Evolutionary conservation across 2,888 invertebrate species (phyloP).

Genomic region (Euclidia mi): DNA sequence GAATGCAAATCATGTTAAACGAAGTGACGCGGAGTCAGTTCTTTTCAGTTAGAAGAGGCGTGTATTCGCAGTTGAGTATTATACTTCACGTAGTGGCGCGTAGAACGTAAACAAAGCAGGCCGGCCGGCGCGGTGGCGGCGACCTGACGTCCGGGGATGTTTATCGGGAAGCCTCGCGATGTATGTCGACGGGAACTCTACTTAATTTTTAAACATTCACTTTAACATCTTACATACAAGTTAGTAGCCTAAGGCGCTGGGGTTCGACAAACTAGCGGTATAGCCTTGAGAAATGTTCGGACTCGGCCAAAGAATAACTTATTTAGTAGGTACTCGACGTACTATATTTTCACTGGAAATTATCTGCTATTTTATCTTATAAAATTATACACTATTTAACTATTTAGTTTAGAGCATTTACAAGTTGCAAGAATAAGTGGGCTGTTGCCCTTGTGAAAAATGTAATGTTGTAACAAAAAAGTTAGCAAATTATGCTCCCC

Average conservation of each 20-base stretch:
- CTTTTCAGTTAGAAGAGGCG: conserved; percentile 41
- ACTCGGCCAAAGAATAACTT: conserved; percentile 10
- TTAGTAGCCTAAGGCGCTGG: conserved; percentile 38
- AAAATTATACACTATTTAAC: no score
- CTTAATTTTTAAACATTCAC: conserved; percentile 78
- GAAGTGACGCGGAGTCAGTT: conserved; percentile 36
- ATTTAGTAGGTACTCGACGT: conserved; percentile 10
- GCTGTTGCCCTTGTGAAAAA: conserved; percentile 12
- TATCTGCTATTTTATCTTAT: no score
- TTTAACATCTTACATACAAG: conserved; percentile 54
- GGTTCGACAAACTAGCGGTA: conserved; percentile 32
- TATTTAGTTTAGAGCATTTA: conserved; percentile 3
- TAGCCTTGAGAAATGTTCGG: conserved; percentile 15
- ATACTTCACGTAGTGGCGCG: conserved; percentile 64
- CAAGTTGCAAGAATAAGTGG: conserved; percentile 7
- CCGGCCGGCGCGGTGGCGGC: no score
- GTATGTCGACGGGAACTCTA: conserved; percentile 72
- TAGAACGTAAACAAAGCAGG: conserved; percentile 72
- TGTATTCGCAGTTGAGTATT: conserved; percentile 45
- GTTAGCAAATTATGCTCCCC: conserved; percentile 39
- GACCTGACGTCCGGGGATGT: conserved; percentile 77
- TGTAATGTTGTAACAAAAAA: conserved; percentile 28
- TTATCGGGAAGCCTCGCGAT: conserved; percentile 77
- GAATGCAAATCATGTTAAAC: conserved; percentile 6
- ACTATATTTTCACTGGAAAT: not conserved